Percentiles rank a stretch among this genome's conserved stretches.
phyloP scores from a whole-genome alignment of 2,113 vertebrate genomes.

The Nothocercus julius region DNA sequence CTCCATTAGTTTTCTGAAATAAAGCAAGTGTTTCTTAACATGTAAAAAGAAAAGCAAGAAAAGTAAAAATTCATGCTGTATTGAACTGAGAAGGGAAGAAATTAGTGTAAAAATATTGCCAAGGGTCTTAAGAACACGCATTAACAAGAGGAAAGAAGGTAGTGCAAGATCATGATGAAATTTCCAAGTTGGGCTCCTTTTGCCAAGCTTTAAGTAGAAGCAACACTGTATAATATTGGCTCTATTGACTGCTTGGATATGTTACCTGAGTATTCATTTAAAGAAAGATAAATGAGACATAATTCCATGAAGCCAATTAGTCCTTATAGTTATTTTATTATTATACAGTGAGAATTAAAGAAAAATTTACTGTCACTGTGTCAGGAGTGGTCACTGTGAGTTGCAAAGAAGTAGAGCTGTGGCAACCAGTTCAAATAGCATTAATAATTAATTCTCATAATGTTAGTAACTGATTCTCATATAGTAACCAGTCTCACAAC shows the following conservation, averaged over 20 bases:
- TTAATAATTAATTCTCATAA: neutral
- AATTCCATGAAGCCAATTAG: neutral
- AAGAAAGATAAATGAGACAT: rapidly evolving
- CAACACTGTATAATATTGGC: neutral
- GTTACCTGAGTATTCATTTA: neutral
- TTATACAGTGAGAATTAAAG: neutral
- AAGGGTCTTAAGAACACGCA: neutral
- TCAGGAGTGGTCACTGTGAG: neutral
- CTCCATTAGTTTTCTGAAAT: neutral
- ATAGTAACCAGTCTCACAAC: neutral
- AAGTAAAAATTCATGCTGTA: neutral
- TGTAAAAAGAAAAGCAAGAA: neutral
- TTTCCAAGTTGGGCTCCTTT: neutral
- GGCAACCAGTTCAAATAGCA: neutral
- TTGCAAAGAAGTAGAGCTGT: neutral
- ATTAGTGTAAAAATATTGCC: neutral
- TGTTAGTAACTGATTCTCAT: neutral
- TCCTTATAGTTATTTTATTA: neutral
- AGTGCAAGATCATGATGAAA: neutral
- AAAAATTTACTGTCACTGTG: neutral
- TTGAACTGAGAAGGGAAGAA: neutral
- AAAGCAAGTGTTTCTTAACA: neutral
- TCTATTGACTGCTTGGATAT: rapidly evolving
- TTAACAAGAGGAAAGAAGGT: neutral
- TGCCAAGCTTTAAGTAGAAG: neutral